Evolutionary conservation across 2,113 vertebrate species (phyloP), one percentile per base, ranked within the genome.

Genomic region (Sapayoa aenigma): DNA sequence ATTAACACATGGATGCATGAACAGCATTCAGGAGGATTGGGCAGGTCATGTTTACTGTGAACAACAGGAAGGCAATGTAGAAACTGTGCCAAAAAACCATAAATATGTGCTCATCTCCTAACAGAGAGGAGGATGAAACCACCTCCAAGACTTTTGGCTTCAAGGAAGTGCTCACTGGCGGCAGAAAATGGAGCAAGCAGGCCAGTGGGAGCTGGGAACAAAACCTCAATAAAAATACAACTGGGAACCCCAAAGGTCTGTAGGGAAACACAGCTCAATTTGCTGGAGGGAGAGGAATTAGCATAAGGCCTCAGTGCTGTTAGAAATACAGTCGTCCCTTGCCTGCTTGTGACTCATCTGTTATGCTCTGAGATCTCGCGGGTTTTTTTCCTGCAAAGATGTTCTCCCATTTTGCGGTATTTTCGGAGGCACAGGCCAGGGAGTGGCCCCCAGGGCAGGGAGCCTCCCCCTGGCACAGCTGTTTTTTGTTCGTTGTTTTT

Each of bases 31-130:
- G 52, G 33, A 71, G 58, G 39, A 44, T 0, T 3, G 31, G 22
- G 19, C 13, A 90, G 17, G 33, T 93, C 8, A 6, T 5, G 19
- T 50, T 74, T 74, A 89, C 16, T 31, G 28, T 68, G 47, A 85
- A 58, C 0, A 2, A 44, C 22, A 83, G 42, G 42, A 91, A 69
- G n/a, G 41, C 14, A 46, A 7, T 15, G 12, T 28, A 28, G 28
- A 10, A 3, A 39, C 16, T 3, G 6, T 60, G 41, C 22, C 42
- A 87, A 81, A 84, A 79, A 1, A 0, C 0, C 18, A 47, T 2
- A 6, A 65, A 35, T 56, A n/a, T 7, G 15, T 72, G 13, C 25
- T 85, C 5, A 31, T 11, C 22, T 44, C 35, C 37, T 49, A 60
- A 44, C 6, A 90, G 41, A 56, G 14, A 18, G 11, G n/a, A 5